Conservation (phyloP, 2,113 vertebrate species). For the Pterocles burchelli region DNA sequence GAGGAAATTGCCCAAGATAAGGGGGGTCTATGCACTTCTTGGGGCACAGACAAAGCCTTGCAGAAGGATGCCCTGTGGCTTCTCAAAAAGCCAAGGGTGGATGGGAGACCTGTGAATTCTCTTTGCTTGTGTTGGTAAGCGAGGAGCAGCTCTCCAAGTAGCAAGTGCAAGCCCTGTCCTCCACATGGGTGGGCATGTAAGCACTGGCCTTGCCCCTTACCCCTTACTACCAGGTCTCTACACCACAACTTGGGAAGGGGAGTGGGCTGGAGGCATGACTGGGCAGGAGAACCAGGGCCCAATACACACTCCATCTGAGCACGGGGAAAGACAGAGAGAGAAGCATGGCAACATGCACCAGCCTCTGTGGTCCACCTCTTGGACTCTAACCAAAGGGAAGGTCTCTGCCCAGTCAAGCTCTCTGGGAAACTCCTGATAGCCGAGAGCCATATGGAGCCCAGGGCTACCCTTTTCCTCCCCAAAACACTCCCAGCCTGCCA, state of each 20-base stretch:
- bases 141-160: neutral
- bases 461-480: neutral
- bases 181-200: fast-evolving
- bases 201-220: neutral
- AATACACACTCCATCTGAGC: neutral
- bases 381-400: neutral
- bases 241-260: neutral
- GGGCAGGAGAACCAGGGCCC: fast-evolving
- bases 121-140: neutral
- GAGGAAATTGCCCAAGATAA: neutral
- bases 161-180: neutral
- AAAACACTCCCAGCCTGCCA: neutral
- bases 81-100: neutral
- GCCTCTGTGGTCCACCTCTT: neutral
- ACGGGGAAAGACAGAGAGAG: neutral
- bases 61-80: neutral
- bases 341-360: neutral
- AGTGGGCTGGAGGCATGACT: neutral
- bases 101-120: neutral
- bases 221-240: neutral
- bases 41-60: neutral
- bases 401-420: neutral
- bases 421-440: neutral
- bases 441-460: fast-evolving
- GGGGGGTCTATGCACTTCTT: neutral